Evolutionary conservation across 1,140 invertebrate species (phyloP), one percentile per base, ranked within the genome.

Genomic region (Ericerus pela): DNA sequence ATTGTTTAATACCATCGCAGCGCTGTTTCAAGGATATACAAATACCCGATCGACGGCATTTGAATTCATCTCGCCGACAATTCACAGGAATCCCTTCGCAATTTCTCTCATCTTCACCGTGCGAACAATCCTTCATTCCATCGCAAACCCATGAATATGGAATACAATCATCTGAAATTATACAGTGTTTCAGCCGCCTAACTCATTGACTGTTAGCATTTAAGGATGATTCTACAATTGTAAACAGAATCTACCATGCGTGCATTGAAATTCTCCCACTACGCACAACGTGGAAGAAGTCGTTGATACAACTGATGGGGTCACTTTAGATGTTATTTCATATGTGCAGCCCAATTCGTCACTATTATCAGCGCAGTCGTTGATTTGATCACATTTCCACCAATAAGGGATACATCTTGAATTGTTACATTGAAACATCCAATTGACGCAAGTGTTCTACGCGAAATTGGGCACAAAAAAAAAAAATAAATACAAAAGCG

Each of bases 361-460:
- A 0, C 80, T 81, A 31, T 74, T 70, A 66, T 93, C 88, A 0
- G 75, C 77, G 62, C 88, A 93, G 63, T 91, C 88, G 58, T 81
- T 67, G 2, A 84, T 80, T 73, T 70, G 2, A 60, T 82, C 80
- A 60, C 77, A 79, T 59, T 83, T 79, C 81, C 88, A 90, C 85
- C 85, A 82, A 43, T 79, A 79, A 0, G 88, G 85, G 43, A 94
- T 80, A 65, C 90, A 95, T 57, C 81, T 80, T 12, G 76, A 75
- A 62, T 83, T 83, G 11, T 70, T 67, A 64, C 84, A 88, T 58
- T 72, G 74, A 61, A 84, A 81, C 81, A 85, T 80, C 85, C 80
- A 84, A 64, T 78, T 78, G 26, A 79, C 76, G 70, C 85, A 88
- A 65, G 73, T 60, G 56, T 66, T 63, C 52, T 68, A 38, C 1